Evolutionary conservation across 2,888 invertebrate genomes (phyloP).

Genomic region (Plagodis pulveraria): DNA sequence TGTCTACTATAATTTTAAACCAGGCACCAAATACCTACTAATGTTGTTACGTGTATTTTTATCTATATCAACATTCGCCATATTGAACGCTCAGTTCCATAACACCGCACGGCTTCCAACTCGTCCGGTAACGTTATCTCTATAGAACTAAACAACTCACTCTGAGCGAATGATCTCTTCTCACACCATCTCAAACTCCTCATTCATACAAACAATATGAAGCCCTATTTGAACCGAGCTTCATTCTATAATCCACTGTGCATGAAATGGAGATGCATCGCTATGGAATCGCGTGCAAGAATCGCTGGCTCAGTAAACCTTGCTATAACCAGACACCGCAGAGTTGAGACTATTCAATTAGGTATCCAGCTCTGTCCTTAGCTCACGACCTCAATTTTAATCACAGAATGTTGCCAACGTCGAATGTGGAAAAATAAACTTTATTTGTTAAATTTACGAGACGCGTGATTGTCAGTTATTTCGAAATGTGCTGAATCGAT

Average conservation of each 20-base stretch:
- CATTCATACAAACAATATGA: conserved; percentile 31
- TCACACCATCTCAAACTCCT: conserved; percentile 39
- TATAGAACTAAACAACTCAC: conserved; percentile 77
- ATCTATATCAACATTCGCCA: conserved; percentile 38
- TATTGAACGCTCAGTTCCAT: conserved; percentile 53
- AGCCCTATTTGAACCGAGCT: conserved; percentile 32
- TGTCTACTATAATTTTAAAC: too few relatives aligned
- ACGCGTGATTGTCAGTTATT: conserved; percentile 75
- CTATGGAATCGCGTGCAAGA: conserved; percentile 39
- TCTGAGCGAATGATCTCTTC: conserved; percentile 52
- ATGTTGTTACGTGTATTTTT: too few relatives aligned
- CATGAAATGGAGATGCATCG: conserved; percentile 28
- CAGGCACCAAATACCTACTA: too few relatives aligned
- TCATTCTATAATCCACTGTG: conserved; percentile 41
- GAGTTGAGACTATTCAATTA: conserved; percentile 72
- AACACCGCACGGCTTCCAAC: conserved; percentile 59
- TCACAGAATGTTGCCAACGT: conserved; percentile 40
- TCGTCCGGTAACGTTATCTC: conserved; percentile 74
- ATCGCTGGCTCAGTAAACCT: conserved; percentile 65
- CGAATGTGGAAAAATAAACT: conserved; percentile 56
- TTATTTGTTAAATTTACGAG: conserved; percentile 73
- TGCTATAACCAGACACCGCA: conserved; percentile 71
- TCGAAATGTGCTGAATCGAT: conserved; percentile 77
- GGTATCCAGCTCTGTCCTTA: conserved; percentile 43
- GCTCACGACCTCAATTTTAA: conserved; percentile 35